Percentiles rank a stretch among this genome's conserved stretches.
These are phyloP conservation scores for Gryllus bimaculatus DNA, from an alignment of 1,140 invertebrate genomes.

Conservation along the genomic window DNA sequence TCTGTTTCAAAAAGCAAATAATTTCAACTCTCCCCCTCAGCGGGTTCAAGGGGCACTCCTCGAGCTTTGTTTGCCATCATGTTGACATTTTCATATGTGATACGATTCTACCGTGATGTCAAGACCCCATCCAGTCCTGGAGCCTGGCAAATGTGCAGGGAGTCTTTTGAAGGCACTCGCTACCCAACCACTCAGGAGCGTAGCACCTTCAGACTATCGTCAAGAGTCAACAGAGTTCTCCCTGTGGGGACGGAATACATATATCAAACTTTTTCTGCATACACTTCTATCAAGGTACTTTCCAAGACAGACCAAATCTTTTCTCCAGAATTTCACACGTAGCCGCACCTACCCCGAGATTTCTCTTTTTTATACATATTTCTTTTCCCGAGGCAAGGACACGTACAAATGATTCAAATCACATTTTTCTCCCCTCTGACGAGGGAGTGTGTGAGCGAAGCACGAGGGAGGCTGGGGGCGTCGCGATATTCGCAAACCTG, in stretches of 20 bases:
- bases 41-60: no score
- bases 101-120: neutral
- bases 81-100: neutral
- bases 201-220: neutral
- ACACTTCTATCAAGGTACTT: conserved; percentile 4
- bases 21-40: no score
- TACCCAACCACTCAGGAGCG: neutral
- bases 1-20: no score
- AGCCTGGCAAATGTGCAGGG: neutral
- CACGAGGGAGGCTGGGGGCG: neutral
- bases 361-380: neutral
- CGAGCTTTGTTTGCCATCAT: no score
- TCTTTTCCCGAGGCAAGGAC: neutral
- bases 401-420: conserved; percentile 5
- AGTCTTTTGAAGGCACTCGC: neutral
- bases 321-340: neutral
- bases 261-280: neutral
- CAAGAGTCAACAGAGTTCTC: conserved; percentile 3
- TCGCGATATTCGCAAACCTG: no score
- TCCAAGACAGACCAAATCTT: conserved; percentile 4
- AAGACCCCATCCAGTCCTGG: neutral
- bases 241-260: neutral
- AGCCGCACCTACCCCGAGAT: neutral
- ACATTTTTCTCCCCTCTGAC: conserved; percentile 3
- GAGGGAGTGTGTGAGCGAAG: neutral